Percentiles rank a stretch among this genome's conserved stretches.
phyloP scores from a whole-genome alignment of 1,140 invertebrate genomes.

The Paraescarpia echinospica region DNA sequence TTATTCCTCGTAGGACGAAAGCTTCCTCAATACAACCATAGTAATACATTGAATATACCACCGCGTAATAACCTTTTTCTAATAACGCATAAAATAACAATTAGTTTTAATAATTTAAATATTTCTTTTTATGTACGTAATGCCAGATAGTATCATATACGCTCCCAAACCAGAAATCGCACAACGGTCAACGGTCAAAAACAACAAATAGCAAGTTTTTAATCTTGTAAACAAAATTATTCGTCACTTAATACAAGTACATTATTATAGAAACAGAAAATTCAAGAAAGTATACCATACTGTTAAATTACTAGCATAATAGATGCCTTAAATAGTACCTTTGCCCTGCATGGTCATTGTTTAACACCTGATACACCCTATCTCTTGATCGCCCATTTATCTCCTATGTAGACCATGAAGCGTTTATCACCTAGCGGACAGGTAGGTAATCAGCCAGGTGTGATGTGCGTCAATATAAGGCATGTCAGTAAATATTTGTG shows the following conservation, averaged over 20 bases:
- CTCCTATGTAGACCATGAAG: neutral
- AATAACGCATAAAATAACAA: neutral
- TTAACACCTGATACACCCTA: neutral
- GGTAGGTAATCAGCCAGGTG: neutral
- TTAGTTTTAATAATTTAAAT: neutral
- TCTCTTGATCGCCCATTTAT: neutral
- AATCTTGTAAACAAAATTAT: neutral
- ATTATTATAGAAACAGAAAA: neutral
- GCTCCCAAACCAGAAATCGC: neutral
- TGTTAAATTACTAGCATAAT: neutral
- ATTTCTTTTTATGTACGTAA: neutral
- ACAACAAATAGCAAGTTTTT: too few species aligned
- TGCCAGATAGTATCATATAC: neutral
- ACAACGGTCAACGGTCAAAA: neutral
- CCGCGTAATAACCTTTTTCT: neutral
- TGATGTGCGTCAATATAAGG: neutral
- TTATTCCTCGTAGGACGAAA: neutral
- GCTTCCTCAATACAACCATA: neutral
- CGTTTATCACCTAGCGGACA: neutral
- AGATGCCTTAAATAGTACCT: neutral
- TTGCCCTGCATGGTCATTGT: neutral
- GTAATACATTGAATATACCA: neutral
- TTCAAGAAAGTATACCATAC: neutral
- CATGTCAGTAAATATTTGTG: too few species aligned
- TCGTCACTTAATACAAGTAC: neutral